Conservation (phyloP, 2,113 vertebrate genomes). For the Thomomys bottae region DNA sequence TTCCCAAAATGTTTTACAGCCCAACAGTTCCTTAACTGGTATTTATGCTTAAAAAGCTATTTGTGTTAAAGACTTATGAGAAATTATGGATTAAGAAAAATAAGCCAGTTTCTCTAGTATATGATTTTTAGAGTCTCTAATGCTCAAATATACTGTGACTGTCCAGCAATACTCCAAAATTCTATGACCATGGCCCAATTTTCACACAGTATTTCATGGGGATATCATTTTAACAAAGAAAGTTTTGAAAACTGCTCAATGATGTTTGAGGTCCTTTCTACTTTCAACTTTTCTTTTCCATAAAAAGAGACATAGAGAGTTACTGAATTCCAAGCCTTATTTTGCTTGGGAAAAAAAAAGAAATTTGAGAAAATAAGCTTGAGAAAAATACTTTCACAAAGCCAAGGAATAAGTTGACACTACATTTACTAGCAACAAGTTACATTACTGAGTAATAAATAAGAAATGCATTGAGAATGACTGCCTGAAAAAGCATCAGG, state of each 20-base stretch:
- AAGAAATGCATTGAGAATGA: constrained; percentile 43
- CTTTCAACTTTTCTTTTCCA: constrained; percentile 45
- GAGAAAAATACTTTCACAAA: constrained; percentile 31
- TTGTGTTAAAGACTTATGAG: constrained; percentile 29
- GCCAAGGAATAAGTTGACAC: constrained; percentile 30
- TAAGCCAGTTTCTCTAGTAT: neutral
- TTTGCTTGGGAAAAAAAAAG: constrained; percentile 48
- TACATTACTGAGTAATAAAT: constrained; percentile 1
- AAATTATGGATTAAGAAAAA: constrained; percentile 39
- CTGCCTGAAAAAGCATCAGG: constrained; percentile 11
- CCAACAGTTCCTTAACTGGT: neutral
- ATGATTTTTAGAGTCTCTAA: constrained; percentile 42
- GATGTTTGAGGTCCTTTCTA: constrained; percentile 30
- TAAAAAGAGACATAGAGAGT: constrained; percentile 39
- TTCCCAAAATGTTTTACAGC: constrained; percentile 26
- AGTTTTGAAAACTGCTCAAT: constrained; percentile 54
- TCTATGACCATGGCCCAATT: constrained; percentile 3
- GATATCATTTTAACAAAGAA: neutral
- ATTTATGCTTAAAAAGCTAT: constrained; percentile 22
- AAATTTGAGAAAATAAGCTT: constrained; percentile 39
- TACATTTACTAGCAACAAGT: constrained; percentile 13
- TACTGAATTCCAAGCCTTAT: constrained; percentile 23
- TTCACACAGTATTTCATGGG: neutral
- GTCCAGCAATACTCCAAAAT: constrained; percentile 14
- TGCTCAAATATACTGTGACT: neutral